These are phyloP conservation scores for Mus spicilegus DNA, from an alignment of 2,113 vertebrate species.

Conservation along the genomic window DNA sequence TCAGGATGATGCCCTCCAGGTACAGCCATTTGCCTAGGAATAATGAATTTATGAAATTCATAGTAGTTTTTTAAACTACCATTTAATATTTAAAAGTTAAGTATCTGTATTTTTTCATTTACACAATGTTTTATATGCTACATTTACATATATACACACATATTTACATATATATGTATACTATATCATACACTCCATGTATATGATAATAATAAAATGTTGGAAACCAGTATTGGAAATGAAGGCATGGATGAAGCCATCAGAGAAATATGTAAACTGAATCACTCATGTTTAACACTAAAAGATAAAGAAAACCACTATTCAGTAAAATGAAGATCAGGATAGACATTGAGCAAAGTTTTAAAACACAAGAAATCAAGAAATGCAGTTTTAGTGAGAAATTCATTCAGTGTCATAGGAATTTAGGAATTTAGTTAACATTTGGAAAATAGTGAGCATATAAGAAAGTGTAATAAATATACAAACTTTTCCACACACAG, in stretches of 20 bases:
- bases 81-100: slow-evolving; percentile 1
- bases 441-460: neutral
- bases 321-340: neutral
- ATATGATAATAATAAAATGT: neutral
- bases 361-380: neutral
- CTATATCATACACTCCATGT: neutral
- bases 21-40: no score
- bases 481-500: neutral
- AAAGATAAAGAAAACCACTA: neutral
- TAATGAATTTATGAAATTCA: no score
- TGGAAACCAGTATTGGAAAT: neutral
- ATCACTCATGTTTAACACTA: neutral
- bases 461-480: neutral
- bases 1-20: no score
- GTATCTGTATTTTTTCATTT: neutral
- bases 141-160: neutral
- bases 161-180: neutral
- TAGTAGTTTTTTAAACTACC: neutral
- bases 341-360: neutral
- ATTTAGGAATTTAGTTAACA: neutral
- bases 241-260: neutral
- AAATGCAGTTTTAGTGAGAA: neutral
- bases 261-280: neutral
- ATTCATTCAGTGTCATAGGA: neutral
- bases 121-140: neutral